Conservation (phyloP, 1,140 invertebrate genomes). For the Augochlora pura region DNA sequence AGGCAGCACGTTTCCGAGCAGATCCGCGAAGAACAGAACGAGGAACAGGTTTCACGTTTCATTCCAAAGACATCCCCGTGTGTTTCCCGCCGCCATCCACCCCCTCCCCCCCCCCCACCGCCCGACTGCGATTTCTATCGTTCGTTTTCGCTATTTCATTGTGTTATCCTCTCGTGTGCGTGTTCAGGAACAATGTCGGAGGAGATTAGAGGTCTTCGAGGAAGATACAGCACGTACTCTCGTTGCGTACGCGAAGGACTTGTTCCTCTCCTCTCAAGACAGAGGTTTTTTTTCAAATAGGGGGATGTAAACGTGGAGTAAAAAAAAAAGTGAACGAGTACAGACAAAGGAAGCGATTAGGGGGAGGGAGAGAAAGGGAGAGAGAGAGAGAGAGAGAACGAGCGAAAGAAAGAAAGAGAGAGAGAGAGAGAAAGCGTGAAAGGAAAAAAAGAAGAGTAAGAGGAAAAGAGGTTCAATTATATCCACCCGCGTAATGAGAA, state of each 20-base stretch:
- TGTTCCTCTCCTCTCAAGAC: conserved; percentile 62
- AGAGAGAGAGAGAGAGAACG: background rate
- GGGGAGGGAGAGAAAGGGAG: background rate
- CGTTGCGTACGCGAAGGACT: conserved; percentile 31
- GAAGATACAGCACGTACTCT: conserved; percentile 21
- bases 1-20: conserved; percentile 6
- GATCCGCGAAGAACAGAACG: conserved; percentile 28
- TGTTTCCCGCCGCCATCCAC: no score
- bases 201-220: conserved; percentile 22
- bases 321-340: conserved; percentile 31
- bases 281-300: conserved; percentile 29
- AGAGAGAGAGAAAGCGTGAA: background rate
- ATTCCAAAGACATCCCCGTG: conserved; percentile 41
- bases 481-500: conserved; percentile 29
- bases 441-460: background rate
- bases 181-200: conserved; percentile 53
- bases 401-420: background rate
- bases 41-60: conserved; percentile 59
- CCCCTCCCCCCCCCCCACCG: no score
- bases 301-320: conserved; percentile 3
- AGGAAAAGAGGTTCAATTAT: conserved; percentile 11
- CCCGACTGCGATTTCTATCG: conserved; percentile 32
- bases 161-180: conserved; percentile 62
- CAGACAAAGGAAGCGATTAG: no score
- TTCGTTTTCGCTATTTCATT: conserved; percentile 52